A percentile compares a stretch with the other conserved stretches of the same genome.
phyloP scores from a whole-genome alignment of 2,888 invertebrate species.

The Ptilodon capucinus region DNA sequence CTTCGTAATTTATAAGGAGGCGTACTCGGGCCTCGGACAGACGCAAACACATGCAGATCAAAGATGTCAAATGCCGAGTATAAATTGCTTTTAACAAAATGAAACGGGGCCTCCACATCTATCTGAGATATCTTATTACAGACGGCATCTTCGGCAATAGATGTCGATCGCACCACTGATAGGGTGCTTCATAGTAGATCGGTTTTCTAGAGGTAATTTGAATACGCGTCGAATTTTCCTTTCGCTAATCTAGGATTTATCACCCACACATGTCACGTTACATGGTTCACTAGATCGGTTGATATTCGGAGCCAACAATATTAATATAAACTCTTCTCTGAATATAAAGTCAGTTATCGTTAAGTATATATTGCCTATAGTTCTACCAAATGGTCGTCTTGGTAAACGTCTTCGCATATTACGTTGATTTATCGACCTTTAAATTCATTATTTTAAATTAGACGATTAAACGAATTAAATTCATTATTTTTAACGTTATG shows the following conservation, averaged over 20 bases:
- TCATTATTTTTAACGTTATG: too few species aligned
- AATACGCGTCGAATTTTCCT: conserved; percentile 32
- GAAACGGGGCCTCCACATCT: conserved; percentile 7
- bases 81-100: conserved; percentile 5
- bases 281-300: conserved; percentile 7
- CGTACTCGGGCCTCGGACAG: conserved; percentile 3
- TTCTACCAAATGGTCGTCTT: conserved; percentile 7
- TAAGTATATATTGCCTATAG: conserved; percentile 4
- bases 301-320: not conserved
- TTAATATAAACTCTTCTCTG: not conserved
- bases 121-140: conserved; percentile 12
- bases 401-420: conserved; percentile 7
- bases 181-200: conserved; percentile 15
- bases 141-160: conserved; percentile 10
- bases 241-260: conserved; percentile 25
- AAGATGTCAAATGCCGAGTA: not conserved
- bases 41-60: conserved; percentile 1
- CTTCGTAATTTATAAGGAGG: conserved; percentile 6
- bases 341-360: conserved; percentile 8
- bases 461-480: too few species aligned
- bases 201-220: conserved; percentile 35
- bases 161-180: conserved; percentile 13
- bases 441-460: conserved; percentile 39
- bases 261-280: conserved; percentile 7
- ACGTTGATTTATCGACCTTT: conserved; percentile 38